Evolutionary conservation across 2,113 vertebrate genomes (phyloP).

Genomic region (Tychaedon coryphoeus): DNA sequence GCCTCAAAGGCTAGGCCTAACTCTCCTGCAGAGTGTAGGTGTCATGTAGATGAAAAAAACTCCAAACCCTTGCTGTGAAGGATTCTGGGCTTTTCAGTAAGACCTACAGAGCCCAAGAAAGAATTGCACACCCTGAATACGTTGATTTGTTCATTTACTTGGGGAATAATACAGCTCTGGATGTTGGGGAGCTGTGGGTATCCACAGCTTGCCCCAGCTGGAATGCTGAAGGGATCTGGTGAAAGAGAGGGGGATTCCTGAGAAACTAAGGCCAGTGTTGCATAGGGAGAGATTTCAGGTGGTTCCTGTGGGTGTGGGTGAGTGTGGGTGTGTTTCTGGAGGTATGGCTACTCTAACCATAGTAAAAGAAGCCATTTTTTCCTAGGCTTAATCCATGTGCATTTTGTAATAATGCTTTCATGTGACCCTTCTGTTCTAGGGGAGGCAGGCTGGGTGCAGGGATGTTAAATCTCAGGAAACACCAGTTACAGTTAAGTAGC

Average conservation of each 20-base stretch:
- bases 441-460: not conserved
- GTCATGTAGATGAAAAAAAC: not conserved
- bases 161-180: not conserved
- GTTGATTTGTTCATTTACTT: not conserved
- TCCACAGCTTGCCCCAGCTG: not conserved
- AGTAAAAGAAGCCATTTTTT: not conserved
- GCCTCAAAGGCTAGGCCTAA: not conserved
- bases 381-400: not conserved
- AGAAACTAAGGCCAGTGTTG: not conserved
- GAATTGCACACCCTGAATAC: not conserved
- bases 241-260: not conserved
- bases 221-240: not conserved
- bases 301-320: not conserved
- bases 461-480: not conserved
- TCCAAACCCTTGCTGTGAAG: not conserved
- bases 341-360: not conserved
- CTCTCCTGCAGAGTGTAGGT: not conserved
- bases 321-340: not conserved
- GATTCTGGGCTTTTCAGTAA: not conserved
- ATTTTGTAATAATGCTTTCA: not conserved
- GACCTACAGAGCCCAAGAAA: not conserved
- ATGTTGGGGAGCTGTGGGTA: not conserved
- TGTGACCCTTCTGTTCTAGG: not conserved
- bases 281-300: not conserved
- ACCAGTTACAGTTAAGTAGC: not conserved